Evolutionary conservation across 92 coral and sea anemone genomes (phyloP), one percentile per base, ranked within the genome.

Genomic region (Actinostola sp.): DNA sequence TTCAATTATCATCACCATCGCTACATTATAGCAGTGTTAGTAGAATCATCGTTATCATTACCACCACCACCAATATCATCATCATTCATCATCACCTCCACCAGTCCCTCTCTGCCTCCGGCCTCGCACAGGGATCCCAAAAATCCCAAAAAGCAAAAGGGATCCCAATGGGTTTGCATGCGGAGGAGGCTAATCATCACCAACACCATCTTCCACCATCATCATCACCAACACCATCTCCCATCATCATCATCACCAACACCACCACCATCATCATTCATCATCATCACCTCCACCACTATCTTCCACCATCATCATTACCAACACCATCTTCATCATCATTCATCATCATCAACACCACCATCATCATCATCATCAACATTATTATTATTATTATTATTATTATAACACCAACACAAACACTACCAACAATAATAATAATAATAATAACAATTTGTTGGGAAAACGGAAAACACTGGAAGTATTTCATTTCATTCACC

Each of bases 281-380:
- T 44, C 58, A 13, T 31, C 58, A 66, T 12, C 13, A 20, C 31
- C 59, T 14, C 21, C 30, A 23, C 14, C 59, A 53, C 31, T 28
- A 53, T 23, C 59, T 14, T 53, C 11, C 59, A 53, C 21, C 12
- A 19, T 13, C 59, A 53, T 53, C 30, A 53, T 53, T 28, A 53
- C 21, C 59, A 53, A 1, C 59, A 53, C 21, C 59, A 53, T 53
- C 59, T 1, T 53, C 59, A 53, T 20, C 59, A 53, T 21, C 19
- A 21, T 6, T 49, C 7, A n/a, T n/a, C n/a, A n/a, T n/a, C n/a
- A n/a, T n/a, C n/a, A n/a, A n/a, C n/a, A n/a, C n/a, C n/a, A n/a
- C n/a, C n/a, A n/a, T n/a, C n/a, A n/a, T n/a, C n/a, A n/a, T n/a
- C n/a, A n/a, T n/a, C n/a, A n/a, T n/a, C n/a, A n/a, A n/a, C n/a